These are phyloP conservation scores for Pristionchus fissidentatus DNA, from an alignment of 2,888 invertebrate species.

Conservation along the genomic window DNA sequence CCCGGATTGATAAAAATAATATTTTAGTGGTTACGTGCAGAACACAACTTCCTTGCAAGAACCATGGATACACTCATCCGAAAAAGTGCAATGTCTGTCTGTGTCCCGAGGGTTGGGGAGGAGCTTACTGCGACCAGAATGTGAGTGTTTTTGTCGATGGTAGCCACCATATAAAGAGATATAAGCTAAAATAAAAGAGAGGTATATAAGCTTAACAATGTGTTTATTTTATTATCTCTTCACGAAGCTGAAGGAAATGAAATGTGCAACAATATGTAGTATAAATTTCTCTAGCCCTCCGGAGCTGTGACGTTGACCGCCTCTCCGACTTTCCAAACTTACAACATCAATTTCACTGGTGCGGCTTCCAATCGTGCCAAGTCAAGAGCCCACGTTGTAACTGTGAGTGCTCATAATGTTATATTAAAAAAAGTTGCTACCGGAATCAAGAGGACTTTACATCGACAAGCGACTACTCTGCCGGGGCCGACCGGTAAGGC, in stretches of 20 bases:
- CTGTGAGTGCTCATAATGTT: too few relatives aligned
- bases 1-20: not conserved
- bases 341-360: slow-evolving; percentile 2
- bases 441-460: too few relatives aligned
- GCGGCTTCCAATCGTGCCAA: slow-evolving; percentile 12
- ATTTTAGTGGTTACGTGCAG: not conserved
- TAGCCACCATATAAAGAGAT: not conserved
- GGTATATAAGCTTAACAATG: too few relatives aligned
- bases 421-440: too few relatives aligned
- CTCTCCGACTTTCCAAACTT: not conserved
- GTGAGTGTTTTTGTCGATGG: not conserved
- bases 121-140: slow-evolving; percentile 23
- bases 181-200: not conserved
- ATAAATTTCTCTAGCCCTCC: slow-evolving; percentile 3
- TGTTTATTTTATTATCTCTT: too few relatives aligned
- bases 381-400: slow-evolving; percentile 21
- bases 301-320: slow-evolving; percentile 21
- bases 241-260: too few relatives aligned
- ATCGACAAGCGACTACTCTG: too few relatives aligned
- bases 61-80: slow-evolving; percentile 39
- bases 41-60: slow-evolving; percentile 40
- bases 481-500: too few relatives aligned
- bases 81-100: slow-evolving; percentile 46
- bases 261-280: not conserved
- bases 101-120: slow-evolving; percentile 46